phyloP scores from a whole-genome alignment of 2,888 invertebrate species.

The Anaspis maculata region DNA sequence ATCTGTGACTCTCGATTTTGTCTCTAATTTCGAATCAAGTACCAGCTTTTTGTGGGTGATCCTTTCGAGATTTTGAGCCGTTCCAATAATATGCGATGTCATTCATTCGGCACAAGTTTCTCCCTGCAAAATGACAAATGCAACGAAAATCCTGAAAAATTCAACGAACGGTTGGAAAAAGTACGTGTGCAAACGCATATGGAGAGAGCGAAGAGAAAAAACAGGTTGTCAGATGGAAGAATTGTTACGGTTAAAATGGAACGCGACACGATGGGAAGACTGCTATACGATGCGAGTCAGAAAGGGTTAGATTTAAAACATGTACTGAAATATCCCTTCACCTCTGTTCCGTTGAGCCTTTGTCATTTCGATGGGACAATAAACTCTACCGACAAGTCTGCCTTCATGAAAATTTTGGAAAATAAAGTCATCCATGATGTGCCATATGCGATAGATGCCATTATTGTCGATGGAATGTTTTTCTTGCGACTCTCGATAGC shows the following conservation, averaged over 20 bases:
- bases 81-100: too few relatives aligned
- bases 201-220: background rate
- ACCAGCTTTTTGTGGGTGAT: too few relatives aligned
- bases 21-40: too few relatives aligned
- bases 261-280: conserved; percentile 24
- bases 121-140: too few relatives aligned
- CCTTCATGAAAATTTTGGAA: conserved; percentile 3
- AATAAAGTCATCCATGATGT: conserved; percentile 10
- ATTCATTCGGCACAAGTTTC: too few relatives aligned
- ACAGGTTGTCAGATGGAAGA: conserved; percentile 13
- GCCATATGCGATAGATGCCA: conserved; percentile 16
- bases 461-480: conserved; percentile 27
- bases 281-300: conserved; percentile 24
- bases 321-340: conserved; percentile 14
- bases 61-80: too few relatives aligned
- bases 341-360: conserved; percentile 13
- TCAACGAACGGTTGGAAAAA: background rate
- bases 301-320: conserved; percentile 28
- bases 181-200: too few relatives aligned
- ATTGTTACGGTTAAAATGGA: conserved; percentile 28
- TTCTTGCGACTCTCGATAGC: conserved; percentile 21
- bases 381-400: conserved; percentile 18
- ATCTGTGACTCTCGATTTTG: too few relatives aligned
- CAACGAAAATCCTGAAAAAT: background rate
- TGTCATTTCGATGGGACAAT: conserved; percentile 14